Base-by-base conservation (phyloP, 1,140 invertebrate species). In the Tetraneura akinire region DNA sequence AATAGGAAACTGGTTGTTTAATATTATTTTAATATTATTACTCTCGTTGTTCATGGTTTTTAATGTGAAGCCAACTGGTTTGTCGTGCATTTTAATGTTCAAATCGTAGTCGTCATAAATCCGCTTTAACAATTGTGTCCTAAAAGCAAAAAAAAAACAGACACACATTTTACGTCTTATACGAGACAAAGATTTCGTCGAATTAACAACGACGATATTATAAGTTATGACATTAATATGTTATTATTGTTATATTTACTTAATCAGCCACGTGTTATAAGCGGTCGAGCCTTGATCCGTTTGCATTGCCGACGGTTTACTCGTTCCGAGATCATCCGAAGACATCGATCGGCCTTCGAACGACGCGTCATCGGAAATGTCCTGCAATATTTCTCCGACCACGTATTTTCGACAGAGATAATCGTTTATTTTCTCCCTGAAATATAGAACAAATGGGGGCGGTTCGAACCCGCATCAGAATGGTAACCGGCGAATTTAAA, bases 41-140 rank as follows among this genome's bases (percentile, higher is more conserved):
- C 74, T 60, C 16, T 78, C 37, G 18, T 78, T 78, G 29, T 60
- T 78, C 60, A n/a, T 47, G 10, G 11, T 42, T 16, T n/a, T 76
- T 6, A 60, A 14, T 6, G 49, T 57, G 21, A 78, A 78, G 11
- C 74, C 74, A 18, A 18, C 53, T 0, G 74, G 74, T 62, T 78
- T 55, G 47, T 78, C 74, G 8, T 62, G n/a, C 74, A 78, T 78
- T 78, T 29, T 78, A 29, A 78, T 16, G 37, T 78, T 47, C n/a
- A 78, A 47, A 23, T 78, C 74, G 23, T 62, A 78, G 26, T 78
- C 74, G 32, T 78, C 74, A 18, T 78, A 78, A 26, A 78, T 78
- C 42, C 10, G 45, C 47, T 78, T 78, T 9, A 78, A 45, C n/a
- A 78, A 18, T 62, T 78, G 37, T 11, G 74, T 57, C 62, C 74